phyloP scores from a whole-genome alignment of 2,797 vertebrate genomes.

The Sarcoramphus papa region DNA sequence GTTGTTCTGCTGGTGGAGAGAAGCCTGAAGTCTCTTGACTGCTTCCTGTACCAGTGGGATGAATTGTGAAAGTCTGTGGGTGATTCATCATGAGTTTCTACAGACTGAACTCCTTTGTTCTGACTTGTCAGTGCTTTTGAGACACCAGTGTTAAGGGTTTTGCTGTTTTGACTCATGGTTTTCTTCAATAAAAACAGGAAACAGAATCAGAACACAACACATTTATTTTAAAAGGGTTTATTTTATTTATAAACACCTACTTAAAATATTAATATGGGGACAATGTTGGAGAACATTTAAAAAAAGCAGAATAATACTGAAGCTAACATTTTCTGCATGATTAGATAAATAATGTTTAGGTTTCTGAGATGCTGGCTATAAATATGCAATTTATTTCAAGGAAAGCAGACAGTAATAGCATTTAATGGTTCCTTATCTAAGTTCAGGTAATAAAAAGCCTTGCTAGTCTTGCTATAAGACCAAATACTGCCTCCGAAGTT shows the following conservation, averaged over 20 bases:
- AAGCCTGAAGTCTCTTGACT: background rate
- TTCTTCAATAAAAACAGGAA: background rate
- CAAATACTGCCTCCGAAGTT: background rate
- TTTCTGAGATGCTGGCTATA: background rate
- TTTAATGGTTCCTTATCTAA: background rate
- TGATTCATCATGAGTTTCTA: background rate
- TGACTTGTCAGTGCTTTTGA: background rate
- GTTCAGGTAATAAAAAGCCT: background rate
- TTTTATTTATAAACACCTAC: background rate
- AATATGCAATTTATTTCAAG: background rate
- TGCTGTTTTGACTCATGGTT: background rate
- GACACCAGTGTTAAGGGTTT: background rate
- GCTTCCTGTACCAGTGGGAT: background rate
- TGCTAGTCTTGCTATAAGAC: background rate
- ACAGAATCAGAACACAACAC: background rate
- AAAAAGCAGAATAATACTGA: background rate
- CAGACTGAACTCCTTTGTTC: background rate
- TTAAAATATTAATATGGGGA: background rate
- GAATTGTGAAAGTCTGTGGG: background rate
- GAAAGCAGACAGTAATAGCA: background rate
- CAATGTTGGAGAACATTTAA: background rate
- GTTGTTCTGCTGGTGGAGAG: background rate
- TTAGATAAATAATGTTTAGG: background rate
- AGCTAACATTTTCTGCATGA: background rate
- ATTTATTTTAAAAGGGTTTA: background rate